Evolutionary conservation across 37 sponge, comb jelly and placozoan genomes (phyloP), one percentile per base, ranked within the genome.

Genomic region (Bolinopsis microptera): DNA sequence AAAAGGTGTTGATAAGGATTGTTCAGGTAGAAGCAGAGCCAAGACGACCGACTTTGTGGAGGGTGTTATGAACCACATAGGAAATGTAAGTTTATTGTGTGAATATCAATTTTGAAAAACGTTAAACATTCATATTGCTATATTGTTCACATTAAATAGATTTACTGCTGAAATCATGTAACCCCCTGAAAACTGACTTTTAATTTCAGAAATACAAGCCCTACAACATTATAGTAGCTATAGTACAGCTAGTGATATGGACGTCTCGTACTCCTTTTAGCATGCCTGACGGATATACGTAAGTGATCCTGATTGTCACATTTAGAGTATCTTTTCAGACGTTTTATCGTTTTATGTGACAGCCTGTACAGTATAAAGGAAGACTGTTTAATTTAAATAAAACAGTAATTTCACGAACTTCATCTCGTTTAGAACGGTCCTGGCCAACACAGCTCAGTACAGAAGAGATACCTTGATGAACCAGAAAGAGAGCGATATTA

Each of bases 201-300:
- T 48, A 48, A 23, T 28, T 28, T 3, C 74, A 77, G 21, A 77
- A 35, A 16, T 77, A 35, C 80, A 77, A 32, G 37, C 80, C 80
- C 1, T 77, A 77, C 36, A 77, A 77, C 80, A 32, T 77, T 16
- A 77, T 77, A 3, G 18, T 32, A 16, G 27, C 33, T 77, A 9
- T 77, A 0, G 35, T 77, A 16, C 80, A 77, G 22, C 80, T 77
- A 16, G 80, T 32, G 34, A 77, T 77, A 32, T 77, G 80, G 80
- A 32, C 1, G 5, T 1, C 1, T 18, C 1, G 21, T 1, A 32
- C 28, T 21, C 34, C 34, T 35, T 3, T 21, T 2, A 28, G 3
- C 13, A 41, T 41, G 80, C 80, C 80, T 31, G 37, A 35, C 80
- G 33, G 32, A 1, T 77, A 77, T 36, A 77, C 80, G 33, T 72